These are phyloP conservation scores for Merodon equestris DNA, from an alignment of 2,888 invertebrate species.

Conservation along the genomic window DNA sequence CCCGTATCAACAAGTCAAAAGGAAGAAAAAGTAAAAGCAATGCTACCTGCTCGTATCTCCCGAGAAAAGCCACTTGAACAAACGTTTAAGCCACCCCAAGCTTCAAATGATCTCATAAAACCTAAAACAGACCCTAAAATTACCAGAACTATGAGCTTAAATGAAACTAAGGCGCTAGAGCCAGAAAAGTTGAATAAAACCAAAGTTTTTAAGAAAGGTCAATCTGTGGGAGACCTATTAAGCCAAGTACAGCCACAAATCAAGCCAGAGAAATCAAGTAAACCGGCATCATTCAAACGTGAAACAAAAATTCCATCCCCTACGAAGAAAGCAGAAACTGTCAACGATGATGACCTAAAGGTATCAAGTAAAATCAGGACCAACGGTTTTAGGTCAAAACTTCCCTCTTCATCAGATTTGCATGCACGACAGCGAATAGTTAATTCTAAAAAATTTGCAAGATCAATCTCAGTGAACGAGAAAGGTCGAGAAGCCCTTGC, in stretches of 20 bases:
- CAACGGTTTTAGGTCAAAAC: slow-evolving; percentile 14
- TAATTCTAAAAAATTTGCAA: slow-evolving; percentile 27
- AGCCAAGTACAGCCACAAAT: background rate
- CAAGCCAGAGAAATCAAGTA: background rate
- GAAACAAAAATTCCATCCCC: no score
- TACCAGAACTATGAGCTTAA: slow-evolving; percentile 7
- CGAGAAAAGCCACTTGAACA: slow-evolving; percentile 1
- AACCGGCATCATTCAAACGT: background rate
- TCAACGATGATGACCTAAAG: background rate
- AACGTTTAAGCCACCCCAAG: background rate
- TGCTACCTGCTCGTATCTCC: no score
- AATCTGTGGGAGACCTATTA: background rate
- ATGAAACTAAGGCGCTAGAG: background rate
- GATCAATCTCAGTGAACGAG: slow-evolving; percentile 28
- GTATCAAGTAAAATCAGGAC: slow-evolving; percentile 7
- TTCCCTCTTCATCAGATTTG: slow-evolving; percentile 15
- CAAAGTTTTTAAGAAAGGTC: background rate
- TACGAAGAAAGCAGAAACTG: background rate
- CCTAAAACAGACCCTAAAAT: slow-evolving; percentile 1
- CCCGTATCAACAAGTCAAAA: no score
- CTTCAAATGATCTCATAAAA: background rate
- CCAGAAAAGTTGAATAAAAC: background rate
- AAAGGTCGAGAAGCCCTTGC: background rate
- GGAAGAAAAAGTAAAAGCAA: background rate
- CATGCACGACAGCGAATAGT: background rate